A percentile compares a stretch with the other conserved stretches of the same genome.
phyloP scores from a whole-genome alignment of 2,888 invertebrate species.

The Plusia festucae region DNA sequence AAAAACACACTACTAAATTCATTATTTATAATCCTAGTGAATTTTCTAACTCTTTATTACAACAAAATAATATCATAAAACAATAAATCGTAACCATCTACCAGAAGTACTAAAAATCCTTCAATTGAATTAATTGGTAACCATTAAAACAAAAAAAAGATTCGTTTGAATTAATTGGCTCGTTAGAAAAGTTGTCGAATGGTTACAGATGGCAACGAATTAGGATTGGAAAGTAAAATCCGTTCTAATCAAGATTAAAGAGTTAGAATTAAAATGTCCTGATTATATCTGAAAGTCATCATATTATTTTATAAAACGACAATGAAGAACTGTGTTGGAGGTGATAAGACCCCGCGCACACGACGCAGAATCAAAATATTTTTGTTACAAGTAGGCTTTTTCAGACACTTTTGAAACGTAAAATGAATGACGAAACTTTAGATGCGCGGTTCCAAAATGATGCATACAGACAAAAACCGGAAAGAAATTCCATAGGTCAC shows the following conservation, averaged over 20 bases:
- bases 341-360: not conserved
- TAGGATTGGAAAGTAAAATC: slow-evolving; percentile 36
- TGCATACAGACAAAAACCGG: no score
- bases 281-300: not conserved
- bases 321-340: not conserved
- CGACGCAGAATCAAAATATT: no score
- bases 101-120: slow-evolving; percentile 10
- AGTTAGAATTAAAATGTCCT: not conserved
- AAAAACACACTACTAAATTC: no score
- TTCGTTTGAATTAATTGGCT: slow-evolving; percentile 48
- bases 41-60: not conserved
- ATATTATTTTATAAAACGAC: not conserved
- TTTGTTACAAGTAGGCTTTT: no score
- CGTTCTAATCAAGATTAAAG: slow-evolving; percentile 34
- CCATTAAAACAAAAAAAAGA: slow-evolving; percentile 27
- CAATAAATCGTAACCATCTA: slow-evolving; percentile 9
- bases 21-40: no score
- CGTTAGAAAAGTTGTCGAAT: slow-evolving; percentile 33
- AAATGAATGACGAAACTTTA: no score
- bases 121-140: slow-evolving; percentile 40
- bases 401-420: no score
- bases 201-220: slow-evolving; percentile 18
- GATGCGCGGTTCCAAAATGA: no score
- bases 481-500: no score
- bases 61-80: not conserved